phyloP scores from a whole-genome alignment of 2,888 invertebrate genomes.

The Cyclophora albipunctata region DNA sequence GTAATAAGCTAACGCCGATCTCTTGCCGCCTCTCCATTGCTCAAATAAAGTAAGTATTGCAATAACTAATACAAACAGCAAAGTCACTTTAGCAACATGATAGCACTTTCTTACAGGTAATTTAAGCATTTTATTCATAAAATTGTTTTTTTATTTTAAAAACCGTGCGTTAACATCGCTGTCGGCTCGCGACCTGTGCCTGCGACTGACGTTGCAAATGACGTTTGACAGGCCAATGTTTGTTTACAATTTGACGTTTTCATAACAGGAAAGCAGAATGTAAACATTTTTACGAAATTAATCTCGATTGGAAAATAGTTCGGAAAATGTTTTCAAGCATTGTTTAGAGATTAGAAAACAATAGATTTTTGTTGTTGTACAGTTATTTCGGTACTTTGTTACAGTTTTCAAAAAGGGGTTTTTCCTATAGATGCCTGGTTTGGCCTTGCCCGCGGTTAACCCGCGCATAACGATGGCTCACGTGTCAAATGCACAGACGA shows the following conservation, averaged over 20 bases:
- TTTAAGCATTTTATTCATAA: conserved; percentile 40
- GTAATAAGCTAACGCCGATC: conserved; percentile 32
- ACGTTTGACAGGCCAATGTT: conserved; percentile 35
- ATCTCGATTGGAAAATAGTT: conserved; percentile 26
- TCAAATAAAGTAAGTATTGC: conserved; percentile 52
- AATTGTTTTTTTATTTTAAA: conserved; percentile 13
- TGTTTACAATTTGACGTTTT: conserved; percentile 48
- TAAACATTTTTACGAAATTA: conserved; percentile 76
- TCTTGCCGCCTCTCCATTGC: conserved; percentile 60
- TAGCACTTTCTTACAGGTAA: conserved; percentile 61
- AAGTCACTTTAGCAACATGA: conserved; percentile 46
- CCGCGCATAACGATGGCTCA: too few relatives aligned
- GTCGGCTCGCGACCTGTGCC: conserved; percentile 21
- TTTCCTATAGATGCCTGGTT: too few relatives aligned
- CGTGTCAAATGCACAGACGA: too few relatives aligned
- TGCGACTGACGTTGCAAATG: conserved; percentile 19
- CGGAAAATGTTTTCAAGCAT: not conserved
- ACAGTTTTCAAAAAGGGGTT: too few relatives aligned
- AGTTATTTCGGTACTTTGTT: conserved; percentile 8
- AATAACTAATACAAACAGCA: conserved; percentile 46
- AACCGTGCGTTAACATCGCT: conserved; percentile 25
- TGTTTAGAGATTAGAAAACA: not conserved
- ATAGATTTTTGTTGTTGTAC: not conserved
- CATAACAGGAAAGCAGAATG: conserved; percentile 56
- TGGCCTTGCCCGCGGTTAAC: too few relatives aligned